phyloP scores from a whole-genome alignment of 2,113 vertebrate genomes.

The Cairina moschata region DNA sequence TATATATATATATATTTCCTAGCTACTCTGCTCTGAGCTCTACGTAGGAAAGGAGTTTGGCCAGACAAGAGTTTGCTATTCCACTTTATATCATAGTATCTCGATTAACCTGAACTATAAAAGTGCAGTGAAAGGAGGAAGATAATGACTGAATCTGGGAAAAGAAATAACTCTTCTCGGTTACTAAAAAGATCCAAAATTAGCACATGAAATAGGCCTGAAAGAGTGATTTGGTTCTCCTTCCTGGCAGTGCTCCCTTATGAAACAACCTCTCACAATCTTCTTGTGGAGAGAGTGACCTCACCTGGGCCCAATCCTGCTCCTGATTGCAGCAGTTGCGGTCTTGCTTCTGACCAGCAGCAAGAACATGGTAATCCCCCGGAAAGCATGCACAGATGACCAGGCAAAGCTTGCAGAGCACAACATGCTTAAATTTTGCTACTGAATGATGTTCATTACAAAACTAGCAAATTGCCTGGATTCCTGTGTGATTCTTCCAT shows the following conservation, averaged over 20 bases:
- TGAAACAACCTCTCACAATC: background rate
- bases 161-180: background rate
- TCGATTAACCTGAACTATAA: background rate
- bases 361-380: background rate
- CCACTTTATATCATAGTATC: background rate
- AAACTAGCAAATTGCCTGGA: background rate
- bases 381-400: fast-evolving
- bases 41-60: background rate
- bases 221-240: background rate
- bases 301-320: background rate
- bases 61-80: background rate
- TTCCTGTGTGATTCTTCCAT: background rate
- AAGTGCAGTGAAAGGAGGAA: background rate
- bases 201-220: background rate
- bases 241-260: background rate
- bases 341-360: background rate
- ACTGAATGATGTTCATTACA: background rate
- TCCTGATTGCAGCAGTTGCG: background rate
- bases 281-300: background rate
- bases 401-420: background rate
- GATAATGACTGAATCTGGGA: background rate
- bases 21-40: background rate
- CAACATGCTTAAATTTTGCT: background rate
- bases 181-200: background rate
- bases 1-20: background rate